phyloP scores from a whole-genome alignment of 2,888 invertebrate species.

The Andrena trimmerana region DNA sequence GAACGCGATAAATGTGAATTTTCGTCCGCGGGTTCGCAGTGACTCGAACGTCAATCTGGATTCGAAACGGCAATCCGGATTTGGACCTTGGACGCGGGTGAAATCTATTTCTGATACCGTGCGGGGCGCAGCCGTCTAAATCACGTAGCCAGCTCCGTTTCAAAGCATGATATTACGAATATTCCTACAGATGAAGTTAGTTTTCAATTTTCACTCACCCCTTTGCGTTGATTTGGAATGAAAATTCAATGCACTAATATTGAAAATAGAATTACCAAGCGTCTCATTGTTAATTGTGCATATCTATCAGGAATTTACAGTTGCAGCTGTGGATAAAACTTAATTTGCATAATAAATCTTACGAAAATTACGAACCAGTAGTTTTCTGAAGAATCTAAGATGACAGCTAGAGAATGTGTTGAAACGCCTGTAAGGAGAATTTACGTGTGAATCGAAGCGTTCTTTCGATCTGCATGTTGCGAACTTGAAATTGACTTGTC shows the following conservation, averaged over 20 bases:
- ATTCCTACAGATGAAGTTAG: neutral
- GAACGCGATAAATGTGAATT: neutral
- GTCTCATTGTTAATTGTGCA: no score
- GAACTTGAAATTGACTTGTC: conserved; percentile 18
- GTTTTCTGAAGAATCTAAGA: no score
- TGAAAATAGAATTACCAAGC: no score
- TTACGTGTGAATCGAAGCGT: neutral
- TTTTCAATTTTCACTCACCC: neutral
- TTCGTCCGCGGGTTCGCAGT: neutral
- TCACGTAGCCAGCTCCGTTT: conserved; percentile 12
- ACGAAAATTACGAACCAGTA: no score
- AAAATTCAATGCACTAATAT: no score
- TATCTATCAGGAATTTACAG: no score
- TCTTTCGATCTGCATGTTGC: neutral
- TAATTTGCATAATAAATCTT: no score
- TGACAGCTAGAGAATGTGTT: no score
- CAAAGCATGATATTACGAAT: conserved; percentile 5
- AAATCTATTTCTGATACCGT: conserved; percentile 39
- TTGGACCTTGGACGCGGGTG: conserved; percentile 11
- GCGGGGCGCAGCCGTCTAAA: conserved; percentile 20
- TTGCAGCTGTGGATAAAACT: no score
- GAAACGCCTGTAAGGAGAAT: neutral
- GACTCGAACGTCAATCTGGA: conserved; percentile 29
- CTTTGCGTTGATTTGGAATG: neutral
- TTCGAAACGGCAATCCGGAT: conserved; percentile 27